Evolutionary conservation across 2,797 vertebrate genomes (phyloP).

Genomic region (Pseudomugil gertrudae): DNA sequence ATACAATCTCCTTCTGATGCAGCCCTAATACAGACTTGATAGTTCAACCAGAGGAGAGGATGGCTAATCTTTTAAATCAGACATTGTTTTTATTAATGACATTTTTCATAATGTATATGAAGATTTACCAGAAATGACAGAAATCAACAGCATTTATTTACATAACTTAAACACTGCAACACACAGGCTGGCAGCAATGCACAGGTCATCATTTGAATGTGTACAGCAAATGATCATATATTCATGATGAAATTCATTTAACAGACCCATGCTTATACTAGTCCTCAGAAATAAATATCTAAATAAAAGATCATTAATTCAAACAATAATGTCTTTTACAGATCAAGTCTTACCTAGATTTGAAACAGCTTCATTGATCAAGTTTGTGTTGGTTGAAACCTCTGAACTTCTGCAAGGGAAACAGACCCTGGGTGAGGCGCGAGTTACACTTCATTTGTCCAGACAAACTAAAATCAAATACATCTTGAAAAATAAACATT

Average conservation of each 20-base stretch:
- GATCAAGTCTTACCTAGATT: conserved; percentile 86
- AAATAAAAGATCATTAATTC: background rate
- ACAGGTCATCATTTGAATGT: background rate
- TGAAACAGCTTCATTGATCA: conserved; percentile 95
- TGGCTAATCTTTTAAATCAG: background rate
- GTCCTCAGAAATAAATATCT: background rate
- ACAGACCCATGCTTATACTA: background rate
- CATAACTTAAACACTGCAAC: background rate
- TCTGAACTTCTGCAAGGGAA: conserved; percentile 83
- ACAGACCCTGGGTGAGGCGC: conserved; percentile 11
- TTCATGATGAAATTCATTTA: background rate
- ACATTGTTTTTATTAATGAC: background rate
- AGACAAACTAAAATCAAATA: background rate
- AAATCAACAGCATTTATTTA: background rate
- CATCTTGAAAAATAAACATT: conserved; percentile 16
- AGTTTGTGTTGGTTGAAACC: conserved; percentile 86
- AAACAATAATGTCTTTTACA: background rate
- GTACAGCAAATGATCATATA: background rate
- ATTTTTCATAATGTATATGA: background rate
- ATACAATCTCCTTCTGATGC: background rate
- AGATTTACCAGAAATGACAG: background rate
- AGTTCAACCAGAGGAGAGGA: background rate
- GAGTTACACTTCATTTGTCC: background rate
- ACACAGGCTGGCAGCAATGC: background rate
- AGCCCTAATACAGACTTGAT: background rate